phyloP scores from a whole-genome alignment of 2,113 vertebrate genomes.

The Sterna hirundo region DNA sequence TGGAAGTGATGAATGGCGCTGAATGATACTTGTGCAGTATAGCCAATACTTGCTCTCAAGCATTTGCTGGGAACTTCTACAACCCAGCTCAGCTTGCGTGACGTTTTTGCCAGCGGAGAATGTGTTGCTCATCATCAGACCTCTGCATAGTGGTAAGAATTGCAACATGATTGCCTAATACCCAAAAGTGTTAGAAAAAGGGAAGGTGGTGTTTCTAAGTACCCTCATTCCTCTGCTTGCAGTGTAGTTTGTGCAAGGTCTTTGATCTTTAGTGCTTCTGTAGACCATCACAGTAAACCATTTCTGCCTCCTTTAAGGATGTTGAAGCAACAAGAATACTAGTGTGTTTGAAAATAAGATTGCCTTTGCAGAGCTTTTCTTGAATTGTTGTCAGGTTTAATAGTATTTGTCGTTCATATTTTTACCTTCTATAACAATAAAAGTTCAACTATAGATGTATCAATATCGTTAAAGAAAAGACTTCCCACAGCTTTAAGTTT shows the following conservation, averaged over 20 bases:
- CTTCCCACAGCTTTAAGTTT: background rate
- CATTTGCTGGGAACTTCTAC: background rate
- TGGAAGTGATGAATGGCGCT: background rate
- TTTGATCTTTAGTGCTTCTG: background rate
- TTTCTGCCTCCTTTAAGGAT: background rate
- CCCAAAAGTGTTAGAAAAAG: background rate
- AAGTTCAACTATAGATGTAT: background rate
- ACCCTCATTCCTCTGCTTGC: background rate
- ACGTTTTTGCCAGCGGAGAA: background rate
- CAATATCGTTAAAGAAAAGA: background rate
- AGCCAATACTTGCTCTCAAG: background rate
- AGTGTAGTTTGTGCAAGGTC: background rate
- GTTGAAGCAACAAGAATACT: background rate
- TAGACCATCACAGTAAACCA: background rate
- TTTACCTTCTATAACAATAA: background rate
- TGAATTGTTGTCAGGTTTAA: background rate
- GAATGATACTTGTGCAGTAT: background rate
- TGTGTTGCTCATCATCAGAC: background rate
- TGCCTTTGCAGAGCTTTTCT: background rate
- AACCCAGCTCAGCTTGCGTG: background rate
- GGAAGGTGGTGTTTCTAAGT: background rate
- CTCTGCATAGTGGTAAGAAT: background rate
- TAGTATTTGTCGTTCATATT: background rate
- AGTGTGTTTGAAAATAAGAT: background rate
- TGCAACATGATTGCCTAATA: background rate